Evolutionary conservation across 2,113 vertebrate genomes (phyloP).

Genomic region (Hippocampus comes): DNA sequence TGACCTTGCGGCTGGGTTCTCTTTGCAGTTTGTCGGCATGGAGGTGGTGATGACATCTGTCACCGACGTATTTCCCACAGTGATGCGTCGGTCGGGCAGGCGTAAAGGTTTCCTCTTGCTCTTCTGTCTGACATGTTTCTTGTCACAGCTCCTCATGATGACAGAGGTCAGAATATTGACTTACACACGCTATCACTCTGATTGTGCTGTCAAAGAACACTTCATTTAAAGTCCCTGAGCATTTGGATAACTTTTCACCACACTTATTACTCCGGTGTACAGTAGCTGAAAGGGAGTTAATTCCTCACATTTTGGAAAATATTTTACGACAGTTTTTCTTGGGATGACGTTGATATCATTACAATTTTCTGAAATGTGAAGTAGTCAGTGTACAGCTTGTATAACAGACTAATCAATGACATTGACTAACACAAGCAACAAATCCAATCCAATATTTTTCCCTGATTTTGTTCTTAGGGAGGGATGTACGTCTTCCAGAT

Average conservation of each 20-base stretch:
- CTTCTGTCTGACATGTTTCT: slow-evolving; percentile 66
- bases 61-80: slow-evolving; percentile 62
- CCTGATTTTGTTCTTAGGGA: slow-evolving; percentile 48
- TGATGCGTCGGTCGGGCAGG: slow-evolving; percentile 54
- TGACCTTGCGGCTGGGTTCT: not conserved
- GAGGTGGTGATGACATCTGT: slow-evolving; percentile 67
- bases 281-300: too few relatives aligned
- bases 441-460: not conserved
- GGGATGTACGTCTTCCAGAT: slow-evolving; percentile 75
- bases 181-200: not conserved
- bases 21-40: slow-evolving; percentile 66
- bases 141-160: slow-evolving; percentile 65
- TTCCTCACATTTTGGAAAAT: too few relatives aligned
- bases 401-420: too few relatives aligned
- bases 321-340: too few relatives aligned
- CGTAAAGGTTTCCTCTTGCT: slow-evolving; percentile 65
- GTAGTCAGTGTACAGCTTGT: too few relatives aligned
- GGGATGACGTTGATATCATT: too few relatives aligned
- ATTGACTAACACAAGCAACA: too few relatives aligned
- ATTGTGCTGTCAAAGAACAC: too few relatives aligned
- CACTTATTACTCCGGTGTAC: too few relatives aligned
- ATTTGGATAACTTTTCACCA: too few relatives aligned
- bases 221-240: too few relatives aligned
- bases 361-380: too few relatives aligned
- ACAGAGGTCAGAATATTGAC: slow-evolving; percentile 60